A percentile compares a stretch with the other conserved stretches of the same genome.
Conservation (phyloP, 2,113 vertebrate genomes). For the Pantherophis guttatus region DNA sequence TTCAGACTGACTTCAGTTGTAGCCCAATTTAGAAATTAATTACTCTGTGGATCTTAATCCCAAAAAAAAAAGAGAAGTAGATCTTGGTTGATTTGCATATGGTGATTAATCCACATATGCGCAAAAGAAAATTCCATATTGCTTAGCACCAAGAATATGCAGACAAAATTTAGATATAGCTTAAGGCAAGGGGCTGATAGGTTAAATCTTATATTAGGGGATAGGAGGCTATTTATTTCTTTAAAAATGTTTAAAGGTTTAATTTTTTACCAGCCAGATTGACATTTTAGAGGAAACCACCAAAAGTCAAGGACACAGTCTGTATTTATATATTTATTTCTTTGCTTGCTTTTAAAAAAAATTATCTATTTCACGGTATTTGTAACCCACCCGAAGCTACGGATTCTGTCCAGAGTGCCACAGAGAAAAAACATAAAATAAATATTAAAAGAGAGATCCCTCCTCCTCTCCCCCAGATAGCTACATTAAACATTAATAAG, state of each 20-base stretch:
- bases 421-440: neutral
- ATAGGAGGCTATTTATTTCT: neutral
- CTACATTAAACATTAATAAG: neutral
- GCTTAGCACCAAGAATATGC: no score
- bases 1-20: neutral
- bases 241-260: neutral
- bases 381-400: neutral
- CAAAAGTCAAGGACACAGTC: neutral
- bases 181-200: neutral
- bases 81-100: constrained; percentile 7
- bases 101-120: constrained; percentile 4
- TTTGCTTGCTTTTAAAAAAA: neutral
- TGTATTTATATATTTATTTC: neutral
- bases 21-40: neutral
- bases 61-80: constrained; percentile 6
- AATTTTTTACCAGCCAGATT: neutral
- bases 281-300: neutral
- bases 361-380: neutral
- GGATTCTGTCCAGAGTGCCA: neutral
- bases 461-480: neutral
- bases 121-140: neutral
- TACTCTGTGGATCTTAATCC: neutral
- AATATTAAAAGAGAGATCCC: neutral
- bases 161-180: neutral
- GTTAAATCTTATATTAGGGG: neutral